Evolutionary conservation across 2,797 vertebrate genomes (phyloP).

Genomic region (Periparus ater): DNA sequence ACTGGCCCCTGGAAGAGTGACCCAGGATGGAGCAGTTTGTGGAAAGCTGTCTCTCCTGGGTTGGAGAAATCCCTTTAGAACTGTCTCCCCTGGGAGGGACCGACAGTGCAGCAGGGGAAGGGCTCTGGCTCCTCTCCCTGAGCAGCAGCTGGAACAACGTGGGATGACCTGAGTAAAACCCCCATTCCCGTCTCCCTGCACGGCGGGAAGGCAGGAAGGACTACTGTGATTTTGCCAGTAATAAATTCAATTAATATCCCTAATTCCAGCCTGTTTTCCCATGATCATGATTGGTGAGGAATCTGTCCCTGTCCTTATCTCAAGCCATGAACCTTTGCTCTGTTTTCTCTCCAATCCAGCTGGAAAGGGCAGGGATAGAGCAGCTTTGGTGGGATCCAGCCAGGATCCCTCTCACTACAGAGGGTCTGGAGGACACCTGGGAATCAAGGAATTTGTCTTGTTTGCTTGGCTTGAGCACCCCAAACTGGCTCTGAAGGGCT

Average conservation of each 20-base stretch:
- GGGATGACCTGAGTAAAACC: background rate
- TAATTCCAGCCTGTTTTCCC: background rate
- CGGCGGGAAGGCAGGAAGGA: too few relatives aligned
- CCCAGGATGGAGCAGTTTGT: too few relatives aligned
- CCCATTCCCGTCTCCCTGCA: background rate
- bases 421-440: too few relatives aligned
- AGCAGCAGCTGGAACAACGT: background rate
- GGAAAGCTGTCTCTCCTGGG: background rate
- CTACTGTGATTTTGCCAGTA: background rate
- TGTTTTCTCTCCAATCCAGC: background rate
- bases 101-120: background rate
- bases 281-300: accelerated
- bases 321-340: background rate
- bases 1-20: background rate
- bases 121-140: background rate
- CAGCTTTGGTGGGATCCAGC: background rate
- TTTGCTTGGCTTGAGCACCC: accelerated
- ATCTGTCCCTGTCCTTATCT: background rate
- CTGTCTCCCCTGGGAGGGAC: background rate
- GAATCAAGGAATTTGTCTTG: background rate
- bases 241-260: background rate
- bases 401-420: background rate
- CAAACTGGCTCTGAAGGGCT: background rate
- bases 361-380: background rate
- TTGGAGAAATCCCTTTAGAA: background rate